Percentiles rank a stretch among this genome's conserved stretches.
Conservation (phyloP, 2,888 invertebrate genomes). For the Polymixis flavicincta region DNA sequence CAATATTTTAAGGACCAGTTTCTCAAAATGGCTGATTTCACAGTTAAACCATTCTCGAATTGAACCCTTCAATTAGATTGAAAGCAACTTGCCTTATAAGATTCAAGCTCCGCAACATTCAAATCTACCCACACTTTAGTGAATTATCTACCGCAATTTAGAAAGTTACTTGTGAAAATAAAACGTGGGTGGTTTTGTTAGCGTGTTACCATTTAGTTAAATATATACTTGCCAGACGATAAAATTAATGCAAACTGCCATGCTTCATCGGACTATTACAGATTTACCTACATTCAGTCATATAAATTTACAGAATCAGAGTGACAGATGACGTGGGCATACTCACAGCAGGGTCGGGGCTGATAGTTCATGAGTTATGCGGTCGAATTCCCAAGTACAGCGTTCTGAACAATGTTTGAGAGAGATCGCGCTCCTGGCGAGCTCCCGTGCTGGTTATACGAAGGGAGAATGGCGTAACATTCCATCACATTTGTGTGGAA, state of each 20-base stretch:
- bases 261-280: not conserved
- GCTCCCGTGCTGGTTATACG: slow-evolving; percentile 26
- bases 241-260: not conserved
- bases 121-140: slow-evolving; percentile 19
- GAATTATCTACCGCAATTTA: slow-evolving; percentile 15
- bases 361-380: slow-evolving; percentile 55
- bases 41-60: too few relatives aligned
- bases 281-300: not conserved
- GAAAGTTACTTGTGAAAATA: slow-evolving; percentile 13
- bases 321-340: slow-evolving; percentile 29
- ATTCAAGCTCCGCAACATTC: slow-evolving; percentile 24
- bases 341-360: slow-evolving; percentile 4
- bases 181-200: not conserved
- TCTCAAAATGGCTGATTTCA: too few relatives aligned
- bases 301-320: not conserved
- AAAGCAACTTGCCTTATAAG: slow-evolving; percentile 6
- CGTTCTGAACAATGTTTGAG: slow-evolving; percentile 52
- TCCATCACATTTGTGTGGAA: slow-evolving; percentile 44
- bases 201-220: not conserved
- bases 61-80: too few relatives aligned
- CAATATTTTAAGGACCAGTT: too few relatives aligned
- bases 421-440: slow-evolving; percentile 30
- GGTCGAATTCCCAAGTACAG: slow-evolving; percentile 53
- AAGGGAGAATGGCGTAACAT: slow-evolving; percentile 42
- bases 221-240: not conserved